Base-by-base conservation (phyloP, 2,797 vertebrate genomes). In the Coregonus suidteri region DNA sequence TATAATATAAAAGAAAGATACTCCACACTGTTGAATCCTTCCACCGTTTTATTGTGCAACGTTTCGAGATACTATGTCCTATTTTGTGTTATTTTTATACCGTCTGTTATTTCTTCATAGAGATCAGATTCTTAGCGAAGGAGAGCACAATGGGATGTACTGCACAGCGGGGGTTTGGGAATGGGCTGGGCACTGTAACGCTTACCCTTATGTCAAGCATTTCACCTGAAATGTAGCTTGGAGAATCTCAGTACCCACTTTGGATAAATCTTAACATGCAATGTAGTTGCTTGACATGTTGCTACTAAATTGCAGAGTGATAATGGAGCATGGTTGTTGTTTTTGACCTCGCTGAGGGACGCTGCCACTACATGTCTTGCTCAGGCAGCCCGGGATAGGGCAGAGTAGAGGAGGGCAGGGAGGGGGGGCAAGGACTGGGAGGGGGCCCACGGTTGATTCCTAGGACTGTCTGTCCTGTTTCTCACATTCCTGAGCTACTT, bases 401-500 rank as follows among this genome's bases (percentile, higher is more conserved):
- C 31, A 53, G 68, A 68, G 51, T 74, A 71, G 18, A 18, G 2
- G 64, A 75, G 71, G n/a, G 59, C 6, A 1, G 59, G n/a, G 59
- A 20, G 13, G 71, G 30, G 1, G 1, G 62, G 76, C 71, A 35
- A 73, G 81, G 70, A 71, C 78, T 11, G 75, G 69, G 70, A 18
- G 51, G 35, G 74, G 76, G 83, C 75, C 77, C 73, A 76, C 72
- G 74, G 79, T 83, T 4, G 13, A 76, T 86, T 88, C 84, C 82
- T 75, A 85, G 77, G 78, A 79, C 77, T 47, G 59, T 20, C 77
- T 62, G 41, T 64, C 56, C 76, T 14, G 18, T 80, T 88, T 86
- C 77, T 74, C 80, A 89, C 86, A 89, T 88, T 89, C 87, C 81
- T 85, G 35, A 78, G 74, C 74, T 77, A 51, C 77, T 13, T 47